Percentiles rank a stretch among this genome's conserved stretches.
phyloP scores from a whole-genome alignment of 1,140 invertebrate species.

The Orchestia grillus region DNA sequence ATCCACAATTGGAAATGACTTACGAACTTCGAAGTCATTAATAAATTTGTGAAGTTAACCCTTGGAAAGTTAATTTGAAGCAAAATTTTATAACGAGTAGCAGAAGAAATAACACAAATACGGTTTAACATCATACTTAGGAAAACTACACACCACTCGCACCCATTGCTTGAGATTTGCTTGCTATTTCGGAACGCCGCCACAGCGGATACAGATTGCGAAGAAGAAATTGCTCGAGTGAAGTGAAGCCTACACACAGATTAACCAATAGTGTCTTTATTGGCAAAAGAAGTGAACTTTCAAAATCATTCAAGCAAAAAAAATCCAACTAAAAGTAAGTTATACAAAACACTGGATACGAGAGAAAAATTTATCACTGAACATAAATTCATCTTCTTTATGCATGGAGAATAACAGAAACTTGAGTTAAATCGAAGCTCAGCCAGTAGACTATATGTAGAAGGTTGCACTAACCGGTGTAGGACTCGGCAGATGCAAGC shows the following conservation, averaged over 20 bases:
- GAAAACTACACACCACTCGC: too few relatives aligned
- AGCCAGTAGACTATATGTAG: neutral
- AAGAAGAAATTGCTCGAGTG: neutral
- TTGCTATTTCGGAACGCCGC: neutral
- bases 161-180: neutral
- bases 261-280: neutral
- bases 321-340: neutral
- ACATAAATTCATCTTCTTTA: neutral
- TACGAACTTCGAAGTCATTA: neutral
- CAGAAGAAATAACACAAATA: neutral
- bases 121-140: too few relatives aligned
- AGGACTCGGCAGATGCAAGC: slow-evolving; percentile 36
- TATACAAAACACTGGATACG: neutral
- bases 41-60: neutral
- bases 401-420: neutral
- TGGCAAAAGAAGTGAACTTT: neutral
- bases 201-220: neutral
- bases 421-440: neutral
- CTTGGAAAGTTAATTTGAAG: neutral
- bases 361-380: neutral
- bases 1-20: neutral
- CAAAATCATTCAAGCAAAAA: neutral
- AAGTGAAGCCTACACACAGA: neutral
- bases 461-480: neutral
- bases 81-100: neutral